Base-by-base conservation (phyloP, 2,888 invertebrate species). In the Meandrusa payeni region DNA sequence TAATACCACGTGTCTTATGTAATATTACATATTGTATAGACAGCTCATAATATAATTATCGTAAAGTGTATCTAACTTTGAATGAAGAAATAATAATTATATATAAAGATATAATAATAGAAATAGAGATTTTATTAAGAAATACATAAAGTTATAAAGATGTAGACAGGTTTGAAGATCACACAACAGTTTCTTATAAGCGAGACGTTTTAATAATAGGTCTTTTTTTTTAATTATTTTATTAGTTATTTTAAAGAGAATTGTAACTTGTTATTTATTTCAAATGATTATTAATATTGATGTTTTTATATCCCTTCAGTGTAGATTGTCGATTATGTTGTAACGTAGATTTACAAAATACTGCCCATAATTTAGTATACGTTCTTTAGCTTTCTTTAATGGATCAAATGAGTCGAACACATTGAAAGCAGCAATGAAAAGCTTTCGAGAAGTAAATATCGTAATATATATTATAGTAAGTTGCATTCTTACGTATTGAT, bases 261-360 rank as follows among this genome's bases (percentile, higher is more conserved):
- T 63, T 80, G 78, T 81, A 83, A 81, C 75, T 83, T 86, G 87
- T 87, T 87, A 87, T 87, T 87, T 87, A 87, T 87, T 87, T 86
- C 79, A 87, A 85, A 86, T 83, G 86, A 86, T 83, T 85, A 85
- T 85, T 73, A 83, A 78, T 81, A 82, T 78, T 74, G 73, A 78
- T 76, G 83, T 75, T 86, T 83, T 77, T 76, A 37, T 43, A 70
- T 76, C 67, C 61, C 64, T 80, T 76, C 74, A 69, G 59, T 71
- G 76, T 83, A 83, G 81, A 69, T 69, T 70, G 64, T 73, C 52
- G 60, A 64, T 70, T 85, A 83, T 79, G 75, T 82, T 83, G 81
- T 86, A 83, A 78, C 70, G 76, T 85, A 86, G 76, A 75, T 70
- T 72, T 77, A 81, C 66, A 76, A 57, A 69, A 82, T 83, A 85